phyloP scores from a whole-genome alignment of 2,113 vertebrate species.

The Anarrhichthys ocellatus region DNA sequence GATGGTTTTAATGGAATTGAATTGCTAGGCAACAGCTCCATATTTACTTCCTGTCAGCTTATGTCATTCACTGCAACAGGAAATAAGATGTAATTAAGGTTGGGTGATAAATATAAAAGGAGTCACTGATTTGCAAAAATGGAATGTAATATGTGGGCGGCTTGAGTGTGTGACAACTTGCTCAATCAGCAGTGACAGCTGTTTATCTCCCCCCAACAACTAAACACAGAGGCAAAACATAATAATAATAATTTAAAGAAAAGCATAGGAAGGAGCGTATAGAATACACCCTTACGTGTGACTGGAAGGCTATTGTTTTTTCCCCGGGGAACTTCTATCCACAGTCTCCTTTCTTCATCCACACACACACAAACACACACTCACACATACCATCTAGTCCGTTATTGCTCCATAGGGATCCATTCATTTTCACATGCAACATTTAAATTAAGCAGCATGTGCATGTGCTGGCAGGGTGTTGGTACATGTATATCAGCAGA shows the following conservation, averaged over 20 bases:
- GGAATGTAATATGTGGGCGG: background rate
- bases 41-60: background rate
- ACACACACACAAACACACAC: background rate
- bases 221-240: background rate
- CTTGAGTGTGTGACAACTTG: constrained; percentile 8
- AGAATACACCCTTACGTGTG: background rate
- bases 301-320: constrained; percentile 27
- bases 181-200: constrained; percentile 32
- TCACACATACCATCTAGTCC: constrained; percentile 21
- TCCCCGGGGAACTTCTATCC: constrained; percentile 27
- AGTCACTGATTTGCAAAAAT: constrained; percentile 2
- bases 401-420: constrained; percentile 40
- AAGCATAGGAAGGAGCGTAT: background rate
- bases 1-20: background rate
- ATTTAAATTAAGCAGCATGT: constrained; percentile 38
- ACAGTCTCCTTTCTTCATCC: background rate
- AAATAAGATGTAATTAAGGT: constrained; percentile 7
- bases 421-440: constrained; percentile 40
- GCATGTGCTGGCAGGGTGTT: constrained; percentile 11
- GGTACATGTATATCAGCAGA: background rate
- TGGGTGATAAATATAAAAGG: background rate
- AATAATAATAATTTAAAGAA: background rate
- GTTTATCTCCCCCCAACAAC: constrained; percentile 11
- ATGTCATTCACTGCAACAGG: background rate
- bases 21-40: background rate